Evolutionary conservation across 2,888 invertebrate species (phyloP), one percentile per base, ranked within the genome.

Genomic region (Netelia inedita): DNA sequence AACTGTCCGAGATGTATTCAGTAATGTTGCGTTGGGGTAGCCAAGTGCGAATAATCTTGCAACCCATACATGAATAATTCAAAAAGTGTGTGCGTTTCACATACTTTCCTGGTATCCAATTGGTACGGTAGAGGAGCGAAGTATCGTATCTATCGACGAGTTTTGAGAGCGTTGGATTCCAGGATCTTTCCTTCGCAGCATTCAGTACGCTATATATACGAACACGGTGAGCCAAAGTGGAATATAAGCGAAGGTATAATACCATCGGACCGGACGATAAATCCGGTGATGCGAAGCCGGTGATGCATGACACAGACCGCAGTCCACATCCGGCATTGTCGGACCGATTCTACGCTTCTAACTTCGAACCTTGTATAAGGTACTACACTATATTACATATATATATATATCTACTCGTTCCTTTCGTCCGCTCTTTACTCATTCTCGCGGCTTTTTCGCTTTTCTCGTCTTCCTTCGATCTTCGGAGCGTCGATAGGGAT

Each of bases 281-380:
- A 85, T 87, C 86, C 85, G 79, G 79, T 46, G 83, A 87, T 88
- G 87, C 87, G 87, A 88, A 88, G 84, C 88, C 88, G 91, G 88
- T 91, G 93, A 91, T 93, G 93, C 93, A 92, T 93, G 92, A 91
- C 92, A 92, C 88, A 91, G 92, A 93, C 93, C 93, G 92, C 93
- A 93, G 91, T 93, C 93, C 93, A 92, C 93, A 93, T 93, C 93
- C 93, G 93, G 92, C 91, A 89, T 86, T 83, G 83, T 86, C 71
- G 69, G 66, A 80, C 35, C 75, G 85, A 82, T 85, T 72, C 80
- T 65, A 50, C 83, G 79, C 80, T 82, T 81, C 75, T 41, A 79
- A 83, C 82, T 79, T 73, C 80, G 19, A 41, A 68, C 74, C 71
- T 66, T 61, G 16, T 63, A 65, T n/a, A 63, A 46, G 8, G 61